Conservation (phyloP, 2,888 invertebrate genomes). For the Luffia ferchaultella region DNA sequence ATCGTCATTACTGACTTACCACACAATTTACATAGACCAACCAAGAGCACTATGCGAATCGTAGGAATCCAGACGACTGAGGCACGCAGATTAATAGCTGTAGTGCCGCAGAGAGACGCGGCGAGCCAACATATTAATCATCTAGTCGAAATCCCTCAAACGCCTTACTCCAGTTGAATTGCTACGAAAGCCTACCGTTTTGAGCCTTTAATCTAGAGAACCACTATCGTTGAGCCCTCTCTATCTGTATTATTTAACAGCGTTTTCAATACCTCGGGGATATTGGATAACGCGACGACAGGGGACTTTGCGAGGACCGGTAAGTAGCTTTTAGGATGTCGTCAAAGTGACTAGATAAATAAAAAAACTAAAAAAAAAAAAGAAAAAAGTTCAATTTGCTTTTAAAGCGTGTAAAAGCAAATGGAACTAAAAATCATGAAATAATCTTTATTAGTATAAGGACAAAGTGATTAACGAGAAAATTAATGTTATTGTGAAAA, state of each 20-base stretch:
- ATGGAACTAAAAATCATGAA: no score
- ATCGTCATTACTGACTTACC: no score
- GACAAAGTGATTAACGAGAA: no score
- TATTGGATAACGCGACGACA: neutral
- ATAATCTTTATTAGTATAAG: no score
- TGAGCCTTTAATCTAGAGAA: neutral
- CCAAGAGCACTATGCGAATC: neutral
- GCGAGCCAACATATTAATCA: neutral
- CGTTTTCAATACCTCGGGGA: neutral
- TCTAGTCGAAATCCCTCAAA: neutral
- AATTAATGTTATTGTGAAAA: no score
- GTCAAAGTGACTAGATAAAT: neutral
- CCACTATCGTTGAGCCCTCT: neutral
- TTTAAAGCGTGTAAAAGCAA: no score
- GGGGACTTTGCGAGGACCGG: neutral
- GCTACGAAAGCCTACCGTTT: neutral
- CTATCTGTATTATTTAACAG: neutral
- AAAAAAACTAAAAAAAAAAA: no score
- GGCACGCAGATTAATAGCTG: neutral
- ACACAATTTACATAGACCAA: no score
- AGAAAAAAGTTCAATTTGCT: no score
- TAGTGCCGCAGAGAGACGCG: neutral
- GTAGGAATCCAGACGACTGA: neutral
- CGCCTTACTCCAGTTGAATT: neutral
- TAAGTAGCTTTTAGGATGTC: neutral